Conservation (phyloP, 2,888 invertebrate genomes). For the Diarsia brunnea region DNA sequence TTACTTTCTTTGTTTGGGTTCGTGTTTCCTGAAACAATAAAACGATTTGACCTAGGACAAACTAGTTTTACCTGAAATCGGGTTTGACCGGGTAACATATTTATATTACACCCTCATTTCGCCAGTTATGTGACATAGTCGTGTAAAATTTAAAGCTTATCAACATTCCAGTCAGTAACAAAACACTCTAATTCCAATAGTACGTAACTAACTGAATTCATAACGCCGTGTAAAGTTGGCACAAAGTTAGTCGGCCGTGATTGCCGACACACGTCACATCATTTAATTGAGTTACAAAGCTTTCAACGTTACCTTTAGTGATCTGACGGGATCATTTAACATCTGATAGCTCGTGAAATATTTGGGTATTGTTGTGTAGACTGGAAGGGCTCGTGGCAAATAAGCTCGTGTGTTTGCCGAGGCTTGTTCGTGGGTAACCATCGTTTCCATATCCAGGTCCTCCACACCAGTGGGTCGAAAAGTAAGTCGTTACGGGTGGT, state of each 20-base stretch:
- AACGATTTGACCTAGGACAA: no score
- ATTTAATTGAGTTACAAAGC: constrained; percentile 57
- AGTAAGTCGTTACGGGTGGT: no score
- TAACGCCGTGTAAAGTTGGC: constrained; percentile 42
- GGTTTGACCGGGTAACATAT: no score
- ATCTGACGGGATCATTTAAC: constrained; percentile 22
- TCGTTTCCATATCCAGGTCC: background rate
- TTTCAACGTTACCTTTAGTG: constrained; percentile 41
- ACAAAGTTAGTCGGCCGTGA: constrained; percentile 39
- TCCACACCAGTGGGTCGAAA: no score
- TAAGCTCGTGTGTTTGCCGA: no score
- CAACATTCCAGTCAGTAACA: background rate
- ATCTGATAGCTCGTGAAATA: background rate
- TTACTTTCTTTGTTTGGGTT: no score
- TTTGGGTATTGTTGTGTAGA: background rate
- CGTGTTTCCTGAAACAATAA: no score
- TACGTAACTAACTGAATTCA: constrained; percentile 37
- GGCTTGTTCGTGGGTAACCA: background rate
- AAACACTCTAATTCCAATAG: constrained; percentile 29
- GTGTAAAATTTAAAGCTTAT: background rate
- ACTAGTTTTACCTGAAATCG: no score
- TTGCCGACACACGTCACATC: constrained; percentile 49
- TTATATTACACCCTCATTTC: no score
- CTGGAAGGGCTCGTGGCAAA: background rate
- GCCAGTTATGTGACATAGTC: no score